These are phyloP conservation scores for Phoebastria nigripes DNA, from an alignment of 2,797 vertebrate genomes.

Conservation along the genomic window DNA sequence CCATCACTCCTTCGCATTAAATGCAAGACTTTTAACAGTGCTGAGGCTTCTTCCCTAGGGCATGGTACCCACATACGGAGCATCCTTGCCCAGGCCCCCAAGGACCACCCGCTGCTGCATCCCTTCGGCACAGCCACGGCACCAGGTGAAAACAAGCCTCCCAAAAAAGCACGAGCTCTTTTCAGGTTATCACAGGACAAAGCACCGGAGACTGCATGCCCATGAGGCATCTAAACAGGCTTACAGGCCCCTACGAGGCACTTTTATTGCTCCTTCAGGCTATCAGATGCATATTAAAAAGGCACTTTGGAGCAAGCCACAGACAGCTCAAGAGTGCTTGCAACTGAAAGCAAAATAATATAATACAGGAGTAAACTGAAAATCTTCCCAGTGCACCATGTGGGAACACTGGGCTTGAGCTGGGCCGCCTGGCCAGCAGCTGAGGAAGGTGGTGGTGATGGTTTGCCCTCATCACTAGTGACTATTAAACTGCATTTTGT, in stretches of 20 bases:
- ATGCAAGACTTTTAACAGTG: no score
- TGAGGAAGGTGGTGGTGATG: not conserved
- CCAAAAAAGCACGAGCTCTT: not conserved
- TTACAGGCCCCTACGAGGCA: not conserved
- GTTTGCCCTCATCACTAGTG: not conserved
- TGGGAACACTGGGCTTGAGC: not conserved
- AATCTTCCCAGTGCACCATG: accelerated
- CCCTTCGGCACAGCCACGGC: accelerated
- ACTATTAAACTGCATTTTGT: not conserved
- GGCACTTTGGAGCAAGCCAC: not conserved
- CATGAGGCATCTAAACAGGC: not conserved
- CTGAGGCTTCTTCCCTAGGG: not conserved
- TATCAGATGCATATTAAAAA: not conserved
- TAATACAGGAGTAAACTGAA: not conserved
- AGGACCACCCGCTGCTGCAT: no score
- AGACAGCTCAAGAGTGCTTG: not conserved
- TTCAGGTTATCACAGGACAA: not conserved
- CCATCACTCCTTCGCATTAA: not conserved
- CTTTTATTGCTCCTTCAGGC: not conserved
- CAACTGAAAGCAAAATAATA: not conserved
- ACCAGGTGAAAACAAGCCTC: not conserved
- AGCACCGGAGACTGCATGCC: not conserved
- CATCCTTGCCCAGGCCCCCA: not conserved
- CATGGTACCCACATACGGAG: accelerated
- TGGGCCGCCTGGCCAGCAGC: not conserved